These are phyloP conservation scores for Phyllotis vaccarum DNA, from an alignment of 2,797 vertebrate species.

Conservation along the genomic window DNA sequence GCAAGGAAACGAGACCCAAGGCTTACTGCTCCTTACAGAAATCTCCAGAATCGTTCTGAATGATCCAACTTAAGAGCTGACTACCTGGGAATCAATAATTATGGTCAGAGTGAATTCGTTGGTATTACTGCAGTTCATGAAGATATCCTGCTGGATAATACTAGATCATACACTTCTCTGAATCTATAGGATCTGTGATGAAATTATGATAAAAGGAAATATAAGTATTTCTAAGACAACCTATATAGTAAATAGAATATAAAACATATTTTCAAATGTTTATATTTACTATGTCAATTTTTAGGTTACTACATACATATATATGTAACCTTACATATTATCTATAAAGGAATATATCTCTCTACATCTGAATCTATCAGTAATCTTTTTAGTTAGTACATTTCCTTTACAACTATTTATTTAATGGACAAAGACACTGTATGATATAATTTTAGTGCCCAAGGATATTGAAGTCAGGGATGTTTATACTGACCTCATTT, in stretches of 20 bases:
- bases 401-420: slow-evolving; percentile 3
- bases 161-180: background rate
- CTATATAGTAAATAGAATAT: background rate
- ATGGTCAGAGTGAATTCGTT: slow-evolving; percentile 7
- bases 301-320: background rate
- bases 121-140: background rate
- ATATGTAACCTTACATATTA: background rate
- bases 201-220: background rate
- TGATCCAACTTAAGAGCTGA: background rate
- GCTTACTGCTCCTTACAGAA: slow-evolving; percentile 53
- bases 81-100: slow-evolving; percentile 2
- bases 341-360: background rate
- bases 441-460: background rate
- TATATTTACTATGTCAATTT: background rate
- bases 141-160: background rate
- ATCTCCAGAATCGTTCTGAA: slow-evolving; percentile 32
- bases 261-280: background rate
- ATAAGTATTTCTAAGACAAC: background rate
- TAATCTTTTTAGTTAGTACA: background rate
- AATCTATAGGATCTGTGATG: background rate
- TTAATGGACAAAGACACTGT: background rate
- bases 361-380: background rate
- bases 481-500: background rate
- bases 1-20: background rate
- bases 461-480: background rate